Evolutionary conservation across 2,888 invertebrate genomes (phyloP), one percentile per base, ranked within the genome.

Genomic region (Eurytoma californica): DNA sequence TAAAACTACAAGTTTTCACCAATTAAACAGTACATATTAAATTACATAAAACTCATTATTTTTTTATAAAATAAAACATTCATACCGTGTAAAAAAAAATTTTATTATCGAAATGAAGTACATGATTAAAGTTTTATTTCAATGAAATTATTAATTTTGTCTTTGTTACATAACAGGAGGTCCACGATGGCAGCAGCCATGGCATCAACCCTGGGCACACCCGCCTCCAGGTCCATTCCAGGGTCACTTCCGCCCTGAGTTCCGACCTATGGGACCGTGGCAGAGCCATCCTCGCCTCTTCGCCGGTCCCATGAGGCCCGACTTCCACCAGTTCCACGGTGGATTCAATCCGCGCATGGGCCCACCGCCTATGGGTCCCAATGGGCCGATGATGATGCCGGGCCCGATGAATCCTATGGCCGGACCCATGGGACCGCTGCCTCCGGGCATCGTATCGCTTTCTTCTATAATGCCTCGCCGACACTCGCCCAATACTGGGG

Each of bases 141-240:
- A 24, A 24, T 24, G 5, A 63, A 16, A 4, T 63, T 49, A 66
- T 39, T 7, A 66, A 49, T 18, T 3, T 49, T 18, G 3, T n/a
- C 0, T 61, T 30, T 49, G 13, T 28, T 63, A 39, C 66, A 5
- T 18, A 66, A n/a, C 0, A 9, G 12, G 3, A 81, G 81, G 82
- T 20, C 80, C 79, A 20, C 53, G 82, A 24, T 82, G 82, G 82
- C 74, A 82, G 80, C 90, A 86, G 79, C 89, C 84, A 18, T 89
- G 86, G 89, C 89, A 86, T 57, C 87, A 86, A 68, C 87, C 85
- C 3, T 87, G 82, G 89, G 91, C 83, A 53, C 91, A 58, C 90
- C 92, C 72, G 0, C 92, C 72, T 0, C 86, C 86, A 85, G 91
- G 51, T 83, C 86, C 86, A 0, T 84, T 86, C 3, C 85, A 84